These are phyloP conservation scores for Pachycephala philippinensis DNA, from an alignment of 2,113 vertebrate genomes.

Conservation along the genomic window DNA sequence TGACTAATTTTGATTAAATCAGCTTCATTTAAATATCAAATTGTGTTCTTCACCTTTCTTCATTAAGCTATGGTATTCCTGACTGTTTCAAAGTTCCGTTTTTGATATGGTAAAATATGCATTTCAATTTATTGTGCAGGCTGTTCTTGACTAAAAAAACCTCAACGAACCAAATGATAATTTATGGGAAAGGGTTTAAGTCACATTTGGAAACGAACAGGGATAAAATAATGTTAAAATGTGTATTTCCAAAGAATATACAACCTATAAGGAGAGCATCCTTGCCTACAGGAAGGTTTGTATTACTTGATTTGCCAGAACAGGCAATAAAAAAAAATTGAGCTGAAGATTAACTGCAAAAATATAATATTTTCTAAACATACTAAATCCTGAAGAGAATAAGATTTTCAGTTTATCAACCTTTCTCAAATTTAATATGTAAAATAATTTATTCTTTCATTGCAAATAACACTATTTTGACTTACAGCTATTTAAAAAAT, in stretches of 20 bases:
- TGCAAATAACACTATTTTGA: background rate
- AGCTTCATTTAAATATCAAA: slow-evolving; percentile 61
- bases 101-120: background rate
- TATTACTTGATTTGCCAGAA: background rate
- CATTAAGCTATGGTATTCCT: slow-evolving; percentile 4
- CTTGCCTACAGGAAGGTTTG: background rate
- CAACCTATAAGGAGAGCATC: background rate
- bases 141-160: background rate
- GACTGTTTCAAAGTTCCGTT: background rate
- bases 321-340: background rate
- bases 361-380: background rate
- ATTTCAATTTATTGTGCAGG: background rate
- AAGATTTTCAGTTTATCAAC: background rate
- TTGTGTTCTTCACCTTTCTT: slow-evolving; percentile 39
- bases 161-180: background rate
- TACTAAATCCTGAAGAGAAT: background rate
- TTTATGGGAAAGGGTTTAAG: background rate
- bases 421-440: background rate
- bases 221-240: slow-evolving; percentile 16
- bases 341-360: slow-evolving; percentile 1
- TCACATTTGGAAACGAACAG: slow-evolving; percentile 10
- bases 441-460: background rate
- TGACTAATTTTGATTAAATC: slow-evolving; percentile 70
- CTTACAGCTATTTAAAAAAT: background rate
- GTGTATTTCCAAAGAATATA: background rate